Conservation (phyloP, 2,113 vertebrate genomes). For the Leuciscus idus region DNA sequence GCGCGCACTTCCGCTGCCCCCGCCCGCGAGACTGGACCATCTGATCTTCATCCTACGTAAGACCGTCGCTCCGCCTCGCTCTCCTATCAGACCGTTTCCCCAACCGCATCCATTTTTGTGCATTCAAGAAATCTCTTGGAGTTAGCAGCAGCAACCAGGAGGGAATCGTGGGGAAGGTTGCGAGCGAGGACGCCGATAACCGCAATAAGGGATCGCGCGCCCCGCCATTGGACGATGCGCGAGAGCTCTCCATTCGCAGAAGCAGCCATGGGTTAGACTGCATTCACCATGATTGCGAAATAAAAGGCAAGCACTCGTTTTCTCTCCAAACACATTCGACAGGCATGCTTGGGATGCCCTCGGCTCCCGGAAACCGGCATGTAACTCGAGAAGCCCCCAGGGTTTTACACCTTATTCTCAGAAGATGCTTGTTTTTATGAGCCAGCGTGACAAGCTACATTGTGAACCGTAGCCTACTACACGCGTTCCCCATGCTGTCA, state of each 20-base stretch:
- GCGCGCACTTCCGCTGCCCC: conserved; percentile 31
- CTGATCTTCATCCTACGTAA: conserved; percentile 68
- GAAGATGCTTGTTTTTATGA: conserved; percentile 3
- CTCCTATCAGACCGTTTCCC: conserved; percentile 63
- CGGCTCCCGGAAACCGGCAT: neutral
- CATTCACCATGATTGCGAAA: conserved; percentile 64
- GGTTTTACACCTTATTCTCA: conserved; percentile 12
- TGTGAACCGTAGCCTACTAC: neutral
- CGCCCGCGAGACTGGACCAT: conserved; percentile 28
- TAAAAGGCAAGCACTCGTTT: conserved; percentile 61
- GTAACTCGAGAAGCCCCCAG: neutral
- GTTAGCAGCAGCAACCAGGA: conserved; percentile 28
- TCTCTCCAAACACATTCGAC: conserved; percentile 39
- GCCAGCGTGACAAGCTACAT: neutral
- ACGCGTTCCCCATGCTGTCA: conserved; percentile 3
- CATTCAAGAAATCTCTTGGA: conserved; percentile 59
- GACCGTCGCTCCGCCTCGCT: conserved; percentile 61
- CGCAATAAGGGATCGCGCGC: conserved; percentile 32
- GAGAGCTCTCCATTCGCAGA: conserved; percentile 49
- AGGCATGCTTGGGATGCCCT: conserved; percentile 7
- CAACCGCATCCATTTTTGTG: conserved; percentile 63
- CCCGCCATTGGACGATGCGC: conserved; percentile 39
- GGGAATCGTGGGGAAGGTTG: conserved; percentile 14
- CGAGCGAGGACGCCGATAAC: conserved; percentile 21
- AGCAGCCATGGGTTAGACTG: conserved; percentile 62